Evolutionary conservation across 2,797 vertebrate genomes (phyloP).

Genomic region (Oreonectes daqikongensis): DNA sequence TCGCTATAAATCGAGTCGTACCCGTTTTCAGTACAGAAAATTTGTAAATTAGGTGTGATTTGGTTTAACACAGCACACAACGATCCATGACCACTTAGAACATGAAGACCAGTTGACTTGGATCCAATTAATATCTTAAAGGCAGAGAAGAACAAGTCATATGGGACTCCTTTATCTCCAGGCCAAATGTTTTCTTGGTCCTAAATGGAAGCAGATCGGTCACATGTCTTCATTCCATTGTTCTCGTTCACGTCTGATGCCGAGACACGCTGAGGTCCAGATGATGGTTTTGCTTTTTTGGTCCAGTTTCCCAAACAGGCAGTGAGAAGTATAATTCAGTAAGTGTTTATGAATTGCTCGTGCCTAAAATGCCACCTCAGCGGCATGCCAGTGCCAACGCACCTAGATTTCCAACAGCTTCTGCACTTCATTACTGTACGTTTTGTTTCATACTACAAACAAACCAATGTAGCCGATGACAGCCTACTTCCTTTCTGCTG

Average conservation of each 20-base stretch:
- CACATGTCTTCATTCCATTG: slow-evolving; percentile 45
- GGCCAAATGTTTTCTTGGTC: slow-evolving; percentile 47
- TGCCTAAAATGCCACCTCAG: slow-evolving; percentile 25
- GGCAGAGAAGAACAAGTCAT: slow-evolving; percentile 54
- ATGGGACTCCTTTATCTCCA: slow-evolving; percentile 57
- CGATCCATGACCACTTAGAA: slow-evolving; percentile 36
- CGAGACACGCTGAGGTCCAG: slow-evolving; percentile 39
- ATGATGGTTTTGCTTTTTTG: slow-evolving; percentile 32
- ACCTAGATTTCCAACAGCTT: slow-evolving; percentile 27
- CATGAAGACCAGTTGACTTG: slow-evolving; percentile 50
- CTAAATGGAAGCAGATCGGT: slow-evolving; percentile 60
- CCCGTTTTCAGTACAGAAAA: background rate
- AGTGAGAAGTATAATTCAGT: slow-evolving; percentile 25
- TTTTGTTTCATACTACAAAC: slow-evolving; percentile 24
- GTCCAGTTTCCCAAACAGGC: slow-evolving; percentile 28
- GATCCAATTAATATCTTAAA: slow-evolving; percentile 60
- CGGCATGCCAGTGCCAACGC: slow-evolving; percentile 22
- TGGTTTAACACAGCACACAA: slow-evolving; percentile 56
- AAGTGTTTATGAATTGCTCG: slow-evolving; percentile 17
- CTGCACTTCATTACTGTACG: slow-evolving; percentile 18
- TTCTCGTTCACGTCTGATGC: slow-evolving; percentile 49
- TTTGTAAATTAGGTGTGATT: slow-evolving; percentile 32
- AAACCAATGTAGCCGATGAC: slow-evolving; percentile 4
- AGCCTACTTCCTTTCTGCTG: slow-evolving; percentile 17
- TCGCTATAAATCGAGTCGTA: too few species aligned